These are phyloP conservation scores for Gymnocheta viridis DNA, from an alignment of 2,888 invertebrate species.

Conservation along the genomic window DNA sequence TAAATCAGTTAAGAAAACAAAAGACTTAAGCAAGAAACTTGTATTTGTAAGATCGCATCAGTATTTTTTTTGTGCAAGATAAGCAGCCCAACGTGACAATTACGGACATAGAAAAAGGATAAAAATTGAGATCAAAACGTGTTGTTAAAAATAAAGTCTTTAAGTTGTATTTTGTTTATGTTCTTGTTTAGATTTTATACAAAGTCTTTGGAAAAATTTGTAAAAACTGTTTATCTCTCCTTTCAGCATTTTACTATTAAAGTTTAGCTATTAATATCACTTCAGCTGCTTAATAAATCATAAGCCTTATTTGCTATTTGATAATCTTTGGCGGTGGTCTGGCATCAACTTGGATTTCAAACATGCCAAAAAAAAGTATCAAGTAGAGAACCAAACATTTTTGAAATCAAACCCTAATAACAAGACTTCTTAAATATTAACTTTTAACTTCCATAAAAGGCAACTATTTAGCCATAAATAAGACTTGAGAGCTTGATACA, in stretches of 20 bases:
- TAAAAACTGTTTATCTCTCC: not conserved
- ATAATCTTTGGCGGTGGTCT: slow-evolving; percentile 50
- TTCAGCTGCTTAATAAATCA: slow-evolving; percentile 24
- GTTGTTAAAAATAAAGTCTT: not conserved
- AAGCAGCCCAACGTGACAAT: slow-evolving; percentile 1
- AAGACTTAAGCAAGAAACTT: slow-evolving; percentile 22
- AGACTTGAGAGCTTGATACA: slow-evolving; percentile 32
- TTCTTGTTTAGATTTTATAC: not conserved
- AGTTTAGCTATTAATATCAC: not conserved
- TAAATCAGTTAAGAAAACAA: slow-evolving; percentile 32
- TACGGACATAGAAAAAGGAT: not conserved
- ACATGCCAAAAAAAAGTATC: not conserved
- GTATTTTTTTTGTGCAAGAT: not conserved
- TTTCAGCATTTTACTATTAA: too few species aligned
- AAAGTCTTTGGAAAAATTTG: not conserved
- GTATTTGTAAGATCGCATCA: not conserved
- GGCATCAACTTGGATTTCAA: not conserved
- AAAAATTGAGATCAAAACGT: not conserved
- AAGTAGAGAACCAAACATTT: not conserved
- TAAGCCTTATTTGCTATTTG: slow-evolving; percentile 27
- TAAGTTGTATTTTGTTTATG: not conserved
- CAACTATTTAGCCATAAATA: slow-evolving; percentile 65
- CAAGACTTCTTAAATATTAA: slow-evolving; percentile 2
- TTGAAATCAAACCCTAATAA: slow-evolving; percentile 23
- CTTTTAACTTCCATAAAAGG: slow-evolving; percentile 61